Base-by-base conservation (phyloP, 2,797 vertebrate genomes). In the Cuniculus paca region DNA sequence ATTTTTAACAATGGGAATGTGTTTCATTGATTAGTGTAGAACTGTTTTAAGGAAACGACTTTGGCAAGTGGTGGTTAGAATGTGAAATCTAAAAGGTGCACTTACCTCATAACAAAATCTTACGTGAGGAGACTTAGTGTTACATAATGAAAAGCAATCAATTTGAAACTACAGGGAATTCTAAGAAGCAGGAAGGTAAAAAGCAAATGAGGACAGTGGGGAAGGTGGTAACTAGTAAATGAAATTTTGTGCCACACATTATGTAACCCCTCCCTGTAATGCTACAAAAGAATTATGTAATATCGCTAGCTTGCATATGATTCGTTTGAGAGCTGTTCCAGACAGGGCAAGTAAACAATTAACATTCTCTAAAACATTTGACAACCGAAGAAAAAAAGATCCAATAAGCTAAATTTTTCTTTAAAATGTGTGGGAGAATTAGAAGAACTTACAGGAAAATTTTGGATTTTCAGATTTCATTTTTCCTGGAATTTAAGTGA, bases 401-500 rank as follows among this genome's bases (percentile, higher is more conserved):
- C 34, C 17, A 72, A 9, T 12, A 36, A 19, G 13, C 34, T 74
- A 4, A 78, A 31, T 65, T 45, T 72, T 19, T 6, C 24, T 48
- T 65, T 83, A 83, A 77, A 16, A 88, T 28, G 13, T 45, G 28
- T 36, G 84, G 77, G 31, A 83, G 52, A 89, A 79, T 80, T 36
- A 94, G 19, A 0, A 63, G 20, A 94, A 91, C 80, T 31, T 5
- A 68, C 42, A 52, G 11, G 74, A 94, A 14, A 1, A 80, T 17
- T 94, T 92, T 60, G 1, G 2, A 80, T 42, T 89, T 92, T 68
- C 13, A 91, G 24, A 52, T 93, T 60, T 80, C 3, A 58, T 72
- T 89, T 81, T 95, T 89, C 17, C 28, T 75, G 31, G 39, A 88
- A 75, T n/a, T 91, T 56, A 22, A 94, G 52, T 8, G 52, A 3